phyloP scores from a whole-genome alignment of 2,888 invertebrate species.

The Callyntrura sp. region DNA sequence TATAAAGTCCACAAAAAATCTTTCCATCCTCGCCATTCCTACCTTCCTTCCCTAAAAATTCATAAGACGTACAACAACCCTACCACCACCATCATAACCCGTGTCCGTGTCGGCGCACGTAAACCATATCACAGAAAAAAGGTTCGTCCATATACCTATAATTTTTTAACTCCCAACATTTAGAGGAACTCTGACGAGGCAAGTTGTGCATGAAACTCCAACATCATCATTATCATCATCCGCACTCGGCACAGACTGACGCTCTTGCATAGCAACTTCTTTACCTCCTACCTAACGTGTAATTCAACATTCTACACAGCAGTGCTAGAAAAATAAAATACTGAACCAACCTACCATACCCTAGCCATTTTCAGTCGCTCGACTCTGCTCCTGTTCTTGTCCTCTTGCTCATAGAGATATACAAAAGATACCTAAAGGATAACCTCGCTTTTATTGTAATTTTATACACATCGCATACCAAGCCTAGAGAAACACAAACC shows the following conservation, averaged over 20 bases:
- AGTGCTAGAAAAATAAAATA: conserved; percentile 15
- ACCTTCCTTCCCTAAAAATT: conserved; percentile 78
- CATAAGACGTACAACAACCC: conserved; percentile 67
- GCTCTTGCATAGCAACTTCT: conserved; percentile 59
- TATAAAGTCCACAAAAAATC: conserved; percentile 57
- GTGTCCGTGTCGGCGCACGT: conserved; percentile 46
- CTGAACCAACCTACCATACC: conserved; percentile 77
- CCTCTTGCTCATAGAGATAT: conserved; percentile 64
- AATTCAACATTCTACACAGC: conserved; percentile 4
- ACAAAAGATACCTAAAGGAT: conserved; percentile 68
- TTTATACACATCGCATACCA: conserved; percentile 75
- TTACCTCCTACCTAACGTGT: conserved; percentile 65
- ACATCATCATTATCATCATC: conserved; percentile 60
- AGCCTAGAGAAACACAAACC: conserved; percentile 52
- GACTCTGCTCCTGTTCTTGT: conserved; percentile 65
- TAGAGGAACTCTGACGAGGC: conserved; percentile 69
- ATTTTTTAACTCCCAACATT: conserved; percentile 61
- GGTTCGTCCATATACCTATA: conserved; percentile 23
- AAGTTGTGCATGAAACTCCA: conserved; percentile 73
- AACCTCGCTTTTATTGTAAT: conserved; percentile 78
- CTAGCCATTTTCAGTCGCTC: conserved; percentile 64
- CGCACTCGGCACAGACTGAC: conserved; percentile 36
- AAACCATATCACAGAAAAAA: conserved; percentile 44
- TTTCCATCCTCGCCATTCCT: conserved; percentile 75
- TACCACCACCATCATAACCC: conserved; percentile 44